Conservation (phyloP, 2,113 vertebrate genomes). For the Amblyopsis rosae region DNA sequence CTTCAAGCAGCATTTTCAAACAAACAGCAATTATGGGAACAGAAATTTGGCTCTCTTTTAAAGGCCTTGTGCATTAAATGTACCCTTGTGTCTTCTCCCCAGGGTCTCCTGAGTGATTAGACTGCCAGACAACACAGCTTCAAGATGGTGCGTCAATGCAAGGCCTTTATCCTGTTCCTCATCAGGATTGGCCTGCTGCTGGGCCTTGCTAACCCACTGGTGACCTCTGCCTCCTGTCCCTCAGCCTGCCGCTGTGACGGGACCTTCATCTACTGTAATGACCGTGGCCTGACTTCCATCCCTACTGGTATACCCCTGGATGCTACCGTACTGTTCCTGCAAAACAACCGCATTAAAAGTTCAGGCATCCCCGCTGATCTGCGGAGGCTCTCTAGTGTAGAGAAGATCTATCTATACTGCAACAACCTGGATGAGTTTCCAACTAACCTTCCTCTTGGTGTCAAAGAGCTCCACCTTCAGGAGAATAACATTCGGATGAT, state of each 20-base stretch:
- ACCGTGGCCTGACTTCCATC: conserved; percentile 96
- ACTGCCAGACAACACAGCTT: conserved; percentile 76
- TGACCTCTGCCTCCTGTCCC: conserved; percentile 90
- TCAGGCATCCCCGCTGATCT: conserved; percentile 95
- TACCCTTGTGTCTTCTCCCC: conserved; percentile 70
- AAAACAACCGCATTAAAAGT: conserved; percentile 99
- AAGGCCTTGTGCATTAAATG: conserved; percentile 65
- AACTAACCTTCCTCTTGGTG: conserved; percentile 91
- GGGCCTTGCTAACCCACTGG: conserved; percentile 84
- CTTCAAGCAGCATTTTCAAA: conserved; percentile 57
- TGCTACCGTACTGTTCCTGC: conserved; percentile 96
- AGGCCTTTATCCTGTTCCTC: conserved; percentile 90
- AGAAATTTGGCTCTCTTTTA: conserved; percentile 56
- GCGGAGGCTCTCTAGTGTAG: conserved; percentile 87
- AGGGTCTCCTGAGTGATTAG: conserved; percentile 81
- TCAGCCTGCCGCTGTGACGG: conserved; percentile 92
- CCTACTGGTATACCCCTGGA: conserved; percentile 92
- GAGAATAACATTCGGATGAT: conserved; percentile 98
- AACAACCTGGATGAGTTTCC: conserved; percentile 99
- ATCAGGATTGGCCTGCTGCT: conserved; percentile 91
- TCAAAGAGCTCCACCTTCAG: conserved; percentile 97
- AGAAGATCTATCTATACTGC: conserved; percentile 97
- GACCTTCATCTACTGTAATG: conserved; percentile 99
- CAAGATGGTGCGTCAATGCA: conserved; percentile 92
- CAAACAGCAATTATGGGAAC: conserved; percentile 62